Conservation (phyloP, 2,113 vertebrate species). For the Dasyornis broadbenti region DNA sequence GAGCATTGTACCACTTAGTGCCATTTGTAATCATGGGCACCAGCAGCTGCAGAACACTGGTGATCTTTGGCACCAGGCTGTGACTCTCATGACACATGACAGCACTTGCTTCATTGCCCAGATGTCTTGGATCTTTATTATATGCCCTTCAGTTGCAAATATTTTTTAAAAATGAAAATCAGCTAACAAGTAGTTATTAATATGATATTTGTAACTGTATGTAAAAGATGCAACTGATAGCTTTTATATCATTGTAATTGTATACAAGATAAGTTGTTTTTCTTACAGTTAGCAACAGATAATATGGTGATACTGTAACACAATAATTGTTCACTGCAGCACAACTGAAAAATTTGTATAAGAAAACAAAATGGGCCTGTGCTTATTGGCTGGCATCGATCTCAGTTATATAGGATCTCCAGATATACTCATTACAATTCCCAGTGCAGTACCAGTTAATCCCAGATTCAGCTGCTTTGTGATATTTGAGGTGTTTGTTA, state of each 20-base stretch:
- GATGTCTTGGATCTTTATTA: neutral
- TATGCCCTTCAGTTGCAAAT: neutral
- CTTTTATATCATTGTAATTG: neutral
- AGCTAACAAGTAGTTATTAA: neutral
- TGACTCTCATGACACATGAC: neutral
- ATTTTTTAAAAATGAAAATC: neutral
- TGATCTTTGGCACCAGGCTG: conserved; percentile 18
- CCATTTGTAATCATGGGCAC: neutral
- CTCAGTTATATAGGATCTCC: neutral
- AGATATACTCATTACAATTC: neutral
- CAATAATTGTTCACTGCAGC: neutral
- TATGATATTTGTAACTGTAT: neutral
- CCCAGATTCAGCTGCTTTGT: neutral
- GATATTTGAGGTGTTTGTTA: neutral
- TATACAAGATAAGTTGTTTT: neutral
- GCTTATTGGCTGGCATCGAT: neutral
- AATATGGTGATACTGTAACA: neutral
- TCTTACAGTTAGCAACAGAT: neutral
- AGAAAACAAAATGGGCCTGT: neutral
- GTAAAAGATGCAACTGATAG: neutral
- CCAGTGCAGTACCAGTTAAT: neutral
- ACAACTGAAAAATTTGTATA: neutral
- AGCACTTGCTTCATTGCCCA: conserved; percentile 20
- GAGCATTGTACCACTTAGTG: conserved; percentile 5
- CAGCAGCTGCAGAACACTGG: conserved; percentile 18